A percentile compares a stretch with the other conserved stretches of the same genome.
These are phyloP conservation scores for Hipposideros armiger DNA, from an alignment of 2,113 vertebrate genomes.

Conservation along the genomic window DNA sequence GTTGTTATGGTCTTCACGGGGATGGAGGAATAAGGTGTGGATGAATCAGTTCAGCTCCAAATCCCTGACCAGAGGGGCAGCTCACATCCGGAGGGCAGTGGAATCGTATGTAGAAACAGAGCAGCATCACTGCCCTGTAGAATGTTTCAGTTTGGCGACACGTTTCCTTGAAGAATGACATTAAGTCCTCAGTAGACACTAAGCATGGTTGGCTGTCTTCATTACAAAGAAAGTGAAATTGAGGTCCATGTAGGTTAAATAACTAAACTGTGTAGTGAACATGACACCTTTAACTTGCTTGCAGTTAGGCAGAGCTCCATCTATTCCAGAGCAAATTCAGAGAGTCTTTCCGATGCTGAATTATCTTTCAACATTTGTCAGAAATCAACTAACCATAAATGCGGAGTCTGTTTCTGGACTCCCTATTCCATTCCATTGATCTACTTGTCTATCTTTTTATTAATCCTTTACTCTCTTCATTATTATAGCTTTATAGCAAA, in stretches of 20 bases:
- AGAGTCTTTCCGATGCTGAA: neutral
- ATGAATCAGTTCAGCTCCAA: slow-evolving; percentile 43
- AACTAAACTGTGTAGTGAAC: neutral
- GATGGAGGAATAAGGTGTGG: slow-evolving; percentile 64
- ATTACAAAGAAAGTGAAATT: neutral
- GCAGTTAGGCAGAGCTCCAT: neutral
- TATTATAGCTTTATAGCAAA: neutral
- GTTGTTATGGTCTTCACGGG: neutral
- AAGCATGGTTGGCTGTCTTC: neutral
- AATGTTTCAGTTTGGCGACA: neutral
- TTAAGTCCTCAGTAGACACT: neutral
- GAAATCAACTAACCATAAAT: neutral
- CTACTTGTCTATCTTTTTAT: neutral
- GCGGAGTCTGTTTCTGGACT: neutral
- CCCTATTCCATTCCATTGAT: neutral
- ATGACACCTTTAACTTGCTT: neutral
- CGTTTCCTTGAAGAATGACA: neutral
- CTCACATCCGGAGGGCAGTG: neutral
- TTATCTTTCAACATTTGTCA: neutral
- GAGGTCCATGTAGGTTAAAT: slow-evolving; percentile 6
- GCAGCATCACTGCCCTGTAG: neutral
- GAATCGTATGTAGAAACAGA: neutral
- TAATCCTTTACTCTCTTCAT: neutral
- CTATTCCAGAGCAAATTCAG: neutral
- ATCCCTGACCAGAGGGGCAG: neutral